These are phyloP conservation scores for Fopius arisanus DNA, from an alignment of 1,140 invertebrate genomes.

Conservation along the genomic window DNA sequence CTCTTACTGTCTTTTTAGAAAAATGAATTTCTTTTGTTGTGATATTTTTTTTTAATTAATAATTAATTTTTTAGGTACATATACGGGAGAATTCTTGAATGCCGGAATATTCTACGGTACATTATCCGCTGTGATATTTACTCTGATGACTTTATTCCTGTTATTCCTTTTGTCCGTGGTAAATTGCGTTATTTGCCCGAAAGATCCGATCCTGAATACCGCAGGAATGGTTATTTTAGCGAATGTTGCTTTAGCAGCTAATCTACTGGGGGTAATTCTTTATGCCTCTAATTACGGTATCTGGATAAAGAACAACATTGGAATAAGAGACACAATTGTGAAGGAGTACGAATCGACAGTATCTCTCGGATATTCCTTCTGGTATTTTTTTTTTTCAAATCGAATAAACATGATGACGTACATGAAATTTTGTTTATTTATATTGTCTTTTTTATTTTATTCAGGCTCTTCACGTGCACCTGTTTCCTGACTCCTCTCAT, in stretches of 20 bases:
- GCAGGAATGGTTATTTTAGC: constrained; percentile 23
- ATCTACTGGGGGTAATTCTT: constrained; percentile 35
- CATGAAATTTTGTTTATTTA: background rate
- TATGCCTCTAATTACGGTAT: constrained; percentile 35
- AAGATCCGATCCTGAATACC: constrained; percentile 36
- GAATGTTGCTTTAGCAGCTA: constrained; percentile 31
- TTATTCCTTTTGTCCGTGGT: constrained; percentile 30
- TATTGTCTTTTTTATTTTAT: constrained; percentile 27
- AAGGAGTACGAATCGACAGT: constrained; percentile 33
- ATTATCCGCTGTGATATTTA: constrained; percentile 21
- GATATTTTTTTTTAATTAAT: too few relatives aligned
- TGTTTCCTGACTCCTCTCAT: constrained; percentile 21
- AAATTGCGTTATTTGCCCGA: constrained; percentile 36
- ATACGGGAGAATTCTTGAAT: constrained; percentile 34
- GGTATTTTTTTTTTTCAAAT: constrained; percentile 19
- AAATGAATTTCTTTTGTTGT: too few relatives aligned
- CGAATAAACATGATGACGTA: too few relatives aligned
- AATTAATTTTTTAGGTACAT: constrained; percentile 30
- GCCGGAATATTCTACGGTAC: constrained; percentile 29
- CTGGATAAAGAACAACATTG: constrained; percentile 34
- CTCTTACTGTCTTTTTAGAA: too few relatives aligned
- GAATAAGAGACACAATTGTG: constrained; percentile 40
- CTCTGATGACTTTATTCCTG: constrained; percentile 19
- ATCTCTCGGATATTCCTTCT: constrained; percentile 38
- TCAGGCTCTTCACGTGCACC: constrained; percentile 35